These are phyloP conservation scores for Rhagologus leucostigma DNA, from an alignment of 2,113 vertebrate genomes.

Conservation along the genomic window DNA sequence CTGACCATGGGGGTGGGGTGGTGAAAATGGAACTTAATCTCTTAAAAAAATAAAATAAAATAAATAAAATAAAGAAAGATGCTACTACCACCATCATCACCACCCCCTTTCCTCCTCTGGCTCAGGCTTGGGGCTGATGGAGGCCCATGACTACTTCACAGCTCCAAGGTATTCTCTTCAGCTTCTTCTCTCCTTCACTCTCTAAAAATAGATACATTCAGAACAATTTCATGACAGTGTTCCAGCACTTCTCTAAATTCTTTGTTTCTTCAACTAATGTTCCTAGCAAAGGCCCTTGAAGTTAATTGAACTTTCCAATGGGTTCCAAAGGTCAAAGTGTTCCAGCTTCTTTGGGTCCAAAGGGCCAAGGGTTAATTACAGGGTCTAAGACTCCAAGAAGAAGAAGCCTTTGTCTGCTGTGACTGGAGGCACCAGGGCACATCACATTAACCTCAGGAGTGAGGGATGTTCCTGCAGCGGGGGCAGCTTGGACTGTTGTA, in stretches of 20 bases:
- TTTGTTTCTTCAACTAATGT: neutral
- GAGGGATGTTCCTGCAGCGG: neutral
- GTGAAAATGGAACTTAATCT: conserved; percentile 41
- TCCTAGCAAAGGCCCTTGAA: neutral
- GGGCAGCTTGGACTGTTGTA: neutral
- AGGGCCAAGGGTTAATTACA: neutral
- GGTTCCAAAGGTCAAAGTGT: neutral
- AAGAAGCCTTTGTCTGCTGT: neutral
- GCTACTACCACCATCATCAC: neutral
- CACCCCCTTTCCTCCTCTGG: neutral
- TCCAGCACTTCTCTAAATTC: neutral
- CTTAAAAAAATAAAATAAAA: neutral
- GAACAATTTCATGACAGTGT: conserved; percentile 30
- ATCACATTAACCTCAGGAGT: neutral
- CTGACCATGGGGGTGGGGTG: conserved; percentile 53
- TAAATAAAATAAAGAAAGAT: neutral
- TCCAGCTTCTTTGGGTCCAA: neutral
- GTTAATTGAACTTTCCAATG: neutral
- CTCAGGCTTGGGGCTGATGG: neutral
- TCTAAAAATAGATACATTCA: conserved; percentile 36
- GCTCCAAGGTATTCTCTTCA: neutral
- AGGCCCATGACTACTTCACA: neutral
- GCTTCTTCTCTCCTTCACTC: neutral
- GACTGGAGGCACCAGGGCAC: neutral
- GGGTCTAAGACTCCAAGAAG: neutral